These are phyloP conservation scores for Rhagonycha fulva DNA, from an alignment of 2,888 invertebrate genomes.

Conservation along the genomic window DNA sequence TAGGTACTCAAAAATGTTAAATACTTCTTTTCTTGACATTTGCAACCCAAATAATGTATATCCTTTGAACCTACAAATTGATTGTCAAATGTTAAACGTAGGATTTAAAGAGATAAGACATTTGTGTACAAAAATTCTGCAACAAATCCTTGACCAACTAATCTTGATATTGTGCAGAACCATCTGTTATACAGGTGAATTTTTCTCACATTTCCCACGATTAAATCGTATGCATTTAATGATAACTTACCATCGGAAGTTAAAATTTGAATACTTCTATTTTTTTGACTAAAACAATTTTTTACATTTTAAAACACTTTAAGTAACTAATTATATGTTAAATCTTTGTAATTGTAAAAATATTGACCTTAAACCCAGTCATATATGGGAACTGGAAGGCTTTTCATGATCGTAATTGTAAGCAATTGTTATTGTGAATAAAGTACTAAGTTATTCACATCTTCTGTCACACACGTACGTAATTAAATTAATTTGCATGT, in stretches of 20 bases:
- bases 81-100: background rate
- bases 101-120: background rate
- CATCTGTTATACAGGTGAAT: background rate
- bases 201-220: slow-evolving; percentile 2
- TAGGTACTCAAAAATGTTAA: too few relatives aligned
- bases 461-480: slow-evolving; percentile 9
- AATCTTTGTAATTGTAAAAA: background rate
- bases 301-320: background rate
- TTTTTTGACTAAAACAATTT: background rate
- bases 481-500: slow-evolving; percentile 25
- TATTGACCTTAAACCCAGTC: slow-evolving; percentile 13
- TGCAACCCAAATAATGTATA: background rate
- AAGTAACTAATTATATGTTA: background rate
- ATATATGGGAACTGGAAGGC: slow-evolving; percentile 13
- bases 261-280: background rate
- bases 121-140: background rate
- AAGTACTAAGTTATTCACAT: slow-evolving; percentile 7
- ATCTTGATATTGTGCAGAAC: background rate
- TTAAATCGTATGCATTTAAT: background rate
- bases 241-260: background rate
- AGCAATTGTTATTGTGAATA: slow-evolving; percentile 21
- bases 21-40: too few relatives aligned
- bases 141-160: slow-evolving; percentile 1
- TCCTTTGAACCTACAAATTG: background rate
- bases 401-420: slow-evolving; percentile 13